Conservation (phyloP, 92 coral and sea anemone species). For the Isaurus tuberculatus region DNA sequence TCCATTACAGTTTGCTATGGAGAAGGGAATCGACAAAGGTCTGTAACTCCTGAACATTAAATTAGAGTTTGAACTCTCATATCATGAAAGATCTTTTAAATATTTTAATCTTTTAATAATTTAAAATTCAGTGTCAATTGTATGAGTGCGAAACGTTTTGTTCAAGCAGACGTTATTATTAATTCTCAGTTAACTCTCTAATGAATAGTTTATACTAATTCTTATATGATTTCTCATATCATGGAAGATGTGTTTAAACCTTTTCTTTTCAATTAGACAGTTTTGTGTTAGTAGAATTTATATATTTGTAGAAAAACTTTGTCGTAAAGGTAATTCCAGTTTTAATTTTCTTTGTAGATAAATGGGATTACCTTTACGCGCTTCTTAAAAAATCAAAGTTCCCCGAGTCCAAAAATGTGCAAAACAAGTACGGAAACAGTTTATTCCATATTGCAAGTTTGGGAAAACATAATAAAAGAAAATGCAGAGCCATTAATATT, state of each 20-base stretch:
- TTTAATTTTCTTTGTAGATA: conserved; percentile 44
- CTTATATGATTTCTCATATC: too few species aligned
- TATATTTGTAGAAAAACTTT: too few species aligned
- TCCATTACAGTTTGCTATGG: conserved; percentile 74
- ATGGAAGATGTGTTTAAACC: too few species aligned
- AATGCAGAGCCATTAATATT: conserved; percentile 56
- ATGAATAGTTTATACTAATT: too few species aligned
- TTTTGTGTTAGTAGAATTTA: too few species aligned
- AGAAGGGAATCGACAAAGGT: conserved; percentile 71
- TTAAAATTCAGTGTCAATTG: neutral
- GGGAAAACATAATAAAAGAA: conserved; percentile 53
- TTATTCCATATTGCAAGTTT: conserved; percentile 62
- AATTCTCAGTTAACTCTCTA: too few species aligned
- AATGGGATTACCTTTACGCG: conserved; percentile 44
- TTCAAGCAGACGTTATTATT: too few species aligned
- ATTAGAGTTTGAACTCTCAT: neutral
- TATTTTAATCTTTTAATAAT: too few species aligned
- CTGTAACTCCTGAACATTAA: neutral
- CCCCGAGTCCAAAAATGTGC: conserved; percentile 51
- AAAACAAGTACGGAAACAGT: conserved; percentile 54
- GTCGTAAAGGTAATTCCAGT: too few species aligned
- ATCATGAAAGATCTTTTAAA: neutral
- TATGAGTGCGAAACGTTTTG: neutral
- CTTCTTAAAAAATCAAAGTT: conserved; percentile 50
- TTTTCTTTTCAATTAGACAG: too few species aligned